Conservation (phyloP, 2,888 invertebrate species). For the Lithophane socia region DNA sequence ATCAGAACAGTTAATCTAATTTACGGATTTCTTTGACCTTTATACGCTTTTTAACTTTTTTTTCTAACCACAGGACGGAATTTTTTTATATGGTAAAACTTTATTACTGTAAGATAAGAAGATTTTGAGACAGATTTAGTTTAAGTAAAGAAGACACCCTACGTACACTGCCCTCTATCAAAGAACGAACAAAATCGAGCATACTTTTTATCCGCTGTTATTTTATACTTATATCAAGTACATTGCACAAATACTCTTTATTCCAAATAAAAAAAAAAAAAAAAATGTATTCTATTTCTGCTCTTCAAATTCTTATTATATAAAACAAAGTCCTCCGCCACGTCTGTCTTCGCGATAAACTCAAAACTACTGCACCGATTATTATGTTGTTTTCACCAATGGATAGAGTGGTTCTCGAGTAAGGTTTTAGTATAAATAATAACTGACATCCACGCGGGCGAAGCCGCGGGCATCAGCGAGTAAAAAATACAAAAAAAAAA, state of each 20-base stretch:
- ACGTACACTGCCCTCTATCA: not conserved
- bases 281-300: not conserved
- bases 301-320: not conserved
- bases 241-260: not conserved
- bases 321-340: too few species aligned
- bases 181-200: not conserved
- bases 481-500: not conserved
- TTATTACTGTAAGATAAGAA: not conserved
- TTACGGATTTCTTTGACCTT: slow-evolving; percentile 24
- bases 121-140: not conserved
- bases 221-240: too few species aligned
- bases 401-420: too few species aligned
- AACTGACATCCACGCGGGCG: too few species aligned
- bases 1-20: slow-evolving; percentile 60
- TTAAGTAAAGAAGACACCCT: not conserved
- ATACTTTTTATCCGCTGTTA: not conserved
- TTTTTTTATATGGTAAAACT: not conserved
- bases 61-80: not conserved
- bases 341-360: too few species aligned
- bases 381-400: too few species aligned
- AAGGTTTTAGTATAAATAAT: too few species aligned
- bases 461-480: too few species aligned
- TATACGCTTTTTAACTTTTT: slow-evolving; percentile 40
- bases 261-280: not conserved
- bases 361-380: too few species aligned